Conservation (phyloP, 2,113 vertebrate species). For the Halichoerus grypus region DNA sequence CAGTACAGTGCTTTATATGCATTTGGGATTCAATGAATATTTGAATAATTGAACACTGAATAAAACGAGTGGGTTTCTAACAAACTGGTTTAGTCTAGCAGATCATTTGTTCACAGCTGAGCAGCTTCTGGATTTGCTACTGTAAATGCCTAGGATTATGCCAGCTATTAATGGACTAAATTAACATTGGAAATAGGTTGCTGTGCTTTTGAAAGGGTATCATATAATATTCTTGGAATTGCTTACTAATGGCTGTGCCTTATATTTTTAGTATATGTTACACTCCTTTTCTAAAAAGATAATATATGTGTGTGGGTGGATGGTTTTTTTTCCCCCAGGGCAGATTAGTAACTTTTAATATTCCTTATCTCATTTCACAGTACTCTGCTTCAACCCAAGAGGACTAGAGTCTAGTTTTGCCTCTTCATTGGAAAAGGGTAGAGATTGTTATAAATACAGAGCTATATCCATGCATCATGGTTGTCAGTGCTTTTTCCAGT, state of each 20-base stretch:
- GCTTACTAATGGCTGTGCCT: background rate
- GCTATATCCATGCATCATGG: background rate
- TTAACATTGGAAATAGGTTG: background rate
- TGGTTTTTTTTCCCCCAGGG: background rate
- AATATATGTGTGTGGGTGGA: background rate
- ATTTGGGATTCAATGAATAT: background rate
- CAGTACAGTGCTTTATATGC: background rate
- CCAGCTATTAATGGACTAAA: background rate
- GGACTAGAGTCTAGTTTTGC: background rate
- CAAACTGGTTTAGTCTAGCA: background rate
- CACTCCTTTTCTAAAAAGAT: background rate
- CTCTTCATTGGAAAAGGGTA: background rate
- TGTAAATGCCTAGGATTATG: background rate
- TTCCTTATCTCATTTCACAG: background rate
- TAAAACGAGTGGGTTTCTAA: background rate
- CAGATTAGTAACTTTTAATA: background rate
- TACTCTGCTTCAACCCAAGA: background rate
- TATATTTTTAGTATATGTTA: slow-evolving; percentile 10
- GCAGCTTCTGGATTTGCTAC: background rate
- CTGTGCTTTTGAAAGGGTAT: slow-evolving; percentile 9
- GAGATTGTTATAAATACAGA: background rate
- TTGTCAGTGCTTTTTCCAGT: background rate
- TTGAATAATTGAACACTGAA: background rate
- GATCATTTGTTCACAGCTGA: background rate
- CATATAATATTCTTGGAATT: background rate